Percentiles rank a stretch among this genome's conserved stretches.
Evolutionary conservation across 2,113 vertebrate genomes (phyloP).

Genomic region (Ardeotis arabs): DNA sequence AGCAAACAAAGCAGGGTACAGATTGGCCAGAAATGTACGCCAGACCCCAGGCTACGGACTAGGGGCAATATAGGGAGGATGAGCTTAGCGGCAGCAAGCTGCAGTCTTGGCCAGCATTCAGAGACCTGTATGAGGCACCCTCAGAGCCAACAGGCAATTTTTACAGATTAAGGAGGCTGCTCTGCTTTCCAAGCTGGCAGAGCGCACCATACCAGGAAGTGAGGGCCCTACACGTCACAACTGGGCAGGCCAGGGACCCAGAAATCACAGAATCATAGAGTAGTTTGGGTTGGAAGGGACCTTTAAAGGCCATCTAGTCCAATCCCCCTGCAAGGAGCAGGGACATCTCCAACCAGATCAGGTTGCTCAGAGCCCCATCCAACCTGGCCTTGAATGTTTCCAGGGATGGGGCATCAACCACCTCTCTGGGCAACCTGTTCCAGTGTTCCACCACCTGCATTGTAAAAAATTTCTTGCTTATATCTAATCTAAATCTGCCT

Average conservation of each 20-base stretch:
- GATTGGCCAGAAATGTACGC: accelerated
- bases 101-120: neutral
- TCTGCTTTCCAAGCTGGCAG: neutral
- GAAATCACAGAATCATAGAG: too few relatives aligned
- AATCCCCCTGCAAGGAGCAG: too few relatives aligned
- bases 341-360: too few relatives aligned
- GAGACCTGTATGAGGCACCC: neutral
- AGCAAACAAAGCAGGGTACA: neutral
- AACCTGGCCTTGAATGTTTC: too few relatives aligned
- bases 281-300: too few relatives aligned
- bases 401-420: too few relatives aligned
- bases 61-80: neutral
- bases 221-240: neutral
- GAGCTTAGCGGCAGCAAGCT: neutral
- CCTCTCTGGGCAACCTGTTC: too few relatives aligned
- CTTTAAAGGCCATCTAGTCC: too few relatives aligned
- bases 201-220: accelerated
- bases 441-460: too few relatives aligned
- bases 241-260: neutral
- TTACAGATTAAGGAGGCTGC: neutral
- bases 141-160: neutral
- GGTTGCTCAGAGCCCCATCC: too few relatives aligned
- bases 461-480: too few relatives aligned
- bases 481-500: too few relatives aligned
- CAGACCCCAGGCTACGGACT: accelerated